These are phyloP conservation scores for Epizoanthus ramosus DNA, from an alignment of 92 coral and sea anemone genomes.

Conservation along the genomic window DNA sequence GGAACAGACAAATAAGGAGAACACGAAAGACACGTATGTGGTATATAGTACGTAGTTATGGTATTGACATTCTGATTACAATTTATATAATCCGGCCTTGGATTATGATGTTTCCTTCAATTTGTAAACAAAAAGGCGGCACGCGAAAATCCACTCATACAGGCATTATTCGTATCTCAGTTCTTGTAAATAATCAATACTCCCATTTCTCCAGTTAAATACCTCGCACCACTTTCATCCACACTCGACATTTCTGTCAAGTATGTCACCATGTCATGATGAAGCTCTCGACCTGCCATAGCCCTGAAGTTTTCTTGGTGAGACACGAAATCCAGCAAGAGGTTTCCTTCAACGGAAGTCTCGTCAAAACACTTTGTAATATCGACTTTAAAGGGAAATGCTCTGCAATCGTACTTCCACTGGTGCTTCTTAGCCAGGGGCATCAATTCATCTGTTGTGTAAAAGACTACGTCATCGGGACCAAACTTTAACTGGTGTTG, in stretches of 20 bases:
- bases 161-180: background rate
- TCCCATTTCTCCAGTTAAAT: slow-evolving; percentile 59
- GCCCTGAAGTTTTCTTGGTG: slow-evolving; percentile 61
- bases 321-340: slow-evolving; percentile 54
- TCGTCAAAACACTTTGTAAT: slow-evolving; percentile 45
- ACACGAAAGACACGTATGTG: no score
- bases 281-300: slow-evolving; percentile 51
- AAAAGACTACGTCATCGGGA: slow-evolving; percentile 47
- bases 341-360: slow-evolving; percentile 50
- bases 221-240: slow-evolving; percentile 24
- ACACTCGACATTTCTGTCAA: slow-evolving; percentile 35
- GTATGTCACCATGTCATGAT: slow-evolving; percentile 28
- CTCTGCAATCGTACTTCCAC: slow-evolving; percentile 47
- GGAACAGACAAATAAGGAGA: no score
- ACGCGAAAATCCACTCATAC: background rate
- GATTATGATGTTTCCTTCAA: no score
- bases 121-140: no score
- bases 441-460: slow-evolving; percentile 49
- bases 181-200: slow-evolving; percentile 49
- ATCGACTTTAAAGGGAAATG: slow-evolving; percentile 39
- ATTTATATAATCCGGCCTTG: no score
- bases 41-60: no score
- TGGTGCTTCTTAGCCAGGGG: slow-evolving; percentile 29
- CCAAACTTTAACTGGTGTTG: slow-evolving; percentile 51
- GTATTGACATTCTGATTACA: no score